Conservation (phyloP, 2,797 vertebrate species). For the Psittacula echo region DNA sequence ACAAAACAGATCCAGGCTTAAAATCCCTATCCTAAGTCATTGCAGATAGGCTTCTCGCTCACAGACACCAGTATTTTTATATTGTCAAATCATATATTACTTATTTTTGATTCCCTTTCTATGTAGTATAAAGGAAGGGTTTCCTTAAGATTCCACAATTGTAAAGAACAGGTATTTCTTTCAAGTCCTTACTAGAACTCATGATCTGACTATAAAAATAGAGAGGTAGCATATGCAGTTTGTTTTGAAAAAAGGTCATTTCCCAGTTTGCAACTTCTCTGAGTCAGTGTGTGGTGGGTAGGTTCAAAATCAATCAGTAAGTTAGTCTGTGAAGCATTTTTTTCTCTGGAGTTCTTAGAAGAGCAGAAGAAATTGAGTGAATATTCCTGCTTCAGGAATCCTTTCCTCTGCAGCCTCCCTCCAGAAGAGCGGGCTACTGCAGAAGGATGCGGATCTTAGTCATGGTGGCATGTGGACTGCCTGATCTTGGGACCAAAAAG, state of each 20-base stretch:
- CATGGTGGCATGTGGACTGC: background rate
- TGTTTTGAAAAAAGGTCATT: background rate
- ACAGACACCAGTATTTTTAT: background rate
- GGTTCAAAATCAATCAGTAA: background rate
- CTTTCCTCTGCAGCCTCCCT: background rate
- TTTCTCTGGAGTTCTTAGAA: background rate
- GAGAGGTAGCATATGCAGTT: background rate
- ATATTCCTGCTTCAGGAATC: background rate
- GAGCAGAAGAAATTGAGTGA: background rate
- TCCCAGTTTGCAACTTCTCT: background rate
- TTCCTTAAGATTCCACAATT: background rate
- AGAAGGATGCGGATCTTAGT: background rate
- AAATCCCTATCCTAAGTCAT: background rate
- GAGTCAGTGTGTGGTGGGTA: background rate
- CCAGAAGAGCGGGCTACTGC: background rate
- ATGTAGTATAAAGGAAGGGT: accelerated
- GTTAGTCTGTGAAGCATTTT: background rate
- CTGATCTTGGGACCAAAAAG: background rate
- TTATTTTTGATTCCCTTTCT: background rate
- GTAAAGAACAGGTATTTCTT: background rate
- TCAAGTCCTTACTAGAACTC: background rate
- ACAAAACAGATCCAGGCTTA: background rate
- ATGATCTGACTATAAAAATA: background rate
- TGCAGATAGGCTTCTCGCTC: background rate
- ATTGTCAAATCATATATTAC: background rate